A percentile compares a stretch with the other conserved stretches of the same genome.
phyloP scores from a whole-genome alignment of 2,113 vertebrate genomes.

The Cyphomyrus plagiostoma region DNA sequence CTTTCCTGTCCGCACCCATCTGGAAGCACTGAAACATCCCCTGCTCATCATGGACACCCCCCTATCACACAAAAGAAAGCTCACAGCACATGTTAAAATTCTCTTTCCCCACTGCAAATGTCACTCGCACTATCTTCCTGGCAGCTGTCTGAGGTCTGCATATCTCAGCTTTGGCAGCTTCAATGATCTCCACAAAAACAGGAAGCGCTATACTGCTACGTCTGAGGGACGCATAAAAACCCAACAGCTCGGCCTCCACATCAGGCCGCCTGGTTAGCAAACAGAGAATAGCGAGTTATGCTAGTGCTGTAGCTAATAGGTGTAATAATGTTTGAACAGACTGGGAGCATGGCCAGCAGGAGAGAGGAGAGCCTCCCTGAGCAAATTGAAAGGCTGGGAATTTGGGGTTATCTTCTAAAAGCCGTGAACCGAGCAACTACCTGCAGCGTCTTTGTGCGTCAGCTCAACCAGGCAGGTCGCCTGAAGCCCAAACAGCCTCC shows the following conservation, averaged over 20 bases:
- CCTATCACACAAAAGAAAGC: not conserved
- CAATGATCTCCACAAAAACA: not conserved
- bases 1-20: not conserved
- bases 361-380: not conserved
- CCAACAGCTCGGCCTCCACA: not conserved
- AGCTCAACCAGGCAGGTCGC: not conserved
- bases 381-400: too few relatives aligned
- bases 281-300: not conserved
- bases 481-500: not conserved
- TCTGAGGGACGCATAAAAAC: not conserved
- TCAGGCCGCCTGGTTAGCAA: not conserved
- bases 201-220: not conserved
- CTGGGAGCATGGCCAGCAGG: not conserved
- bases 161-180: not conserved
- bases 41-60: not conserved
- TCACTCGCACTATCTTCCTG: not conserved
- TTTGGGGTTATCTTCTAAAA: not conserved
- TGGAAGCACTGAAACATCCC: not conserved
- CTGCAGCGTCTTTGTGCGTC: not conserved
- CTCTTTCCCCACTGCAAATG: not conserved
- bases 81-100: not conserved
- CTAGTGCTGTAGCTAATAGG: not conserved
- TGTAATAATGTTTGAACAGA: not conserved
- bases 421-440: not conserved
- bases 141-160: not conserved